phyloP scores from a whole-genome alignment of 2,888 invertebrate species.

The Parascotia fuliginaria region DNA sequence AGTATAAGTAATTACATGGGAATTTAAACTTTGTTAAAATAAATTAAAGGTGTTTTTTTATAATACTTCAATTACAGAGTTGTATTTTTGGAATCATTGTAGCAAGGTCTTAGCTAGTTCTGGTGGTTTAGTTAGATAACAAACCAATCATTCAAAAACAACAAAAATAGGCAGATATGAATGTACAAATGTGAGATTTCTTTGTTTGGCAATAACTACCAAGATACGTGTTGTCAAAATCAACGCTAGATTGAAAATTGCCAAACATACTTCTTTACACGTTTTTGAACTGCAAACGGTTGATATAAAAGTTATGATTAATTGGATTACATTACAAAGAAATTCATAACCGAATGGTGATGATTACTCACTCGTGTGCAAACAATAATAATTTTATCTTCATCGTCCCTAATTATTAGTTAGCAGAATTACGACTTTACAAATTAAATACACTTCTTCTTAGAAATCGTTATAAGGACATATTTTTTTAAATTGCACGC shows the following conservation, averaged over 20 bases:
- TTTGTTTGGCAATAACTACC: too few species aligned
- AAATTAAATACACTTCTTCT: constrained; percentile 37
- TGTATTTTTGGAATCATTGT: constrained; percentile 24
- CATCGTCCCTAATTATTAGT: constrained; percentile 27
- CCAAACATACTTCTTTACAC: too few species aligned
- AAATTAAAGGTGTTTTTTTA: constrained; percentile 10
- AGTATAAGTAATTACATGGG: constrained; percentile 28
- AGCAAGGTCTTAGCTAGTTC: constrained; percentile 33
- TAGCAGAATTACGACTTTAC: constrained; percentile 31
- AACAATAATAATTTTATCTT: constrained; percentile 31
- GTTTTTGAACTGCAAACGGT: too few species aligned
- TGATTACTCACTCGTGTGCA: constrained; percentile 28
- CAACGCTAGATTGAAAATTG: too few species aligned
- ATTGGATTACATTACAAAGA: constrained; percentile 12
- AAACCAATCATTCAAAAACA: too few species aligned
- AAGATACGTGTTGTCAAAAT: too few species aligned
- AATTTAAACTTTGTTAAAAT: constrained; percentile 30
- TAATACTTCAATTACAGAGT: constrained; percentile 9
- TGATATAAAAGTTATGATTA: too few species aligned
- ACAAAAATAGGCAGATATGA: too few species aligned
- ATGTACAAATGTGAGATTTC: too few species aligned
- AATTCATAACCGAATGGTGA: constrained; percentile 5
- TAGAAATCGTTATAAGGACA: constrained; percentile 25
- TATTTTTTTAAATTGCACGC: constrained; percentile 26
- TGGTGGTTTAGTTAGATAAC: constrained; percentile 31